Evolutionary conservation across 2,797 vertebrate genomes (phyloP).

Genomic region (Anguilla marmorata): DNA sequence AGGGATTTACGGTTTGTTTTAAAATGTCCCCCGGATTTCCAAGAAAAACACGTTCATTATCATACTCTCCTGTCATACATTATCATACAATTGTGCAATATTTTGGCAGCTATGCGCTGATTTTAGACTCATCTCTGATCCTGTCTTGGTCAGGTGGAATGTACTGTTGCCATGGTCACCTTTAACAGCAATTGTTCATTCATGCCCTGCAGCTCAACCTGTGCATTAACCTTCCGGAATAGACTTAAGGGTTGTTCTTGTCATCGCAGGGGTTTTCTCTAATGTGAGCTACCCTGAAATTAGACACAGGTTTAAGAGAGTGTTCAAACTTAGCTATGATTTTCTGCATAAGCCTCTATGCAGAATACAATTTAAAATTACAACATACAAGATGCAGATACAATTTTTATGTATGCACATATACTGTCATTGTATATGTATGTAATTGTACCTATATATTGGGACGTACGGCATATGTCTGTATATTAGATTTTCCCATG

Average conservation of each 20-base stretch:
- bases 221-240: conserved; percentile 33
- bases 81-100: not conserved
- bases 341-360: too few relatives aligned
- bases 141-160: conserved; percentile 9
- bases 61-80: not conserved
- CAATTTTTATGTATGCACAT: too few relatives aligned
- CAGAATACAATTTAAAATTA: too few relatives aligned
- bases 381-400: too few relatives aligned
- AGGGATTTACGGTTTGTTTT: not conserved
- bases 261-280: conserved; percentile 20
- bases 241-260: conserved; percentile 24
- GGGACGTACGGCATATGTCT: too few relatives aligned
- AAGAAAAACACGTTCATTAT: not conserved
- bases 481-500: too few relatives aligned
- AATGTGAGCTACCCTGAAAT: conserved; percentile 18
- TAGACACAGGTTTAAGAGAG: conserved; percentile 6
- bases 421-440: too few relatives aligned
- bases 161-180: conserved; percentile 35
- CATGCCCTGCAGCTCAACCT: conserved; percentile 30
- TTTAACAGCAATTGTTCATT: conserved; percentile 26
- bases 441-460: too few relatives aligned
- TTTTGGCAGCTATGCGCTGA: not conserved
- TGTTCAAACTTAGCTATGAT: not conserved
- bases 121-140: not conserved
- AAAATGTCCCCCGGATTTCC: not conserved